Percentiles rank a stretch among this genome's conserved stretches.
Evolutionary conservation across 2,888 invertebrate genomes (phyloP).

Genomic region (Dynastes grantii): DNA sequence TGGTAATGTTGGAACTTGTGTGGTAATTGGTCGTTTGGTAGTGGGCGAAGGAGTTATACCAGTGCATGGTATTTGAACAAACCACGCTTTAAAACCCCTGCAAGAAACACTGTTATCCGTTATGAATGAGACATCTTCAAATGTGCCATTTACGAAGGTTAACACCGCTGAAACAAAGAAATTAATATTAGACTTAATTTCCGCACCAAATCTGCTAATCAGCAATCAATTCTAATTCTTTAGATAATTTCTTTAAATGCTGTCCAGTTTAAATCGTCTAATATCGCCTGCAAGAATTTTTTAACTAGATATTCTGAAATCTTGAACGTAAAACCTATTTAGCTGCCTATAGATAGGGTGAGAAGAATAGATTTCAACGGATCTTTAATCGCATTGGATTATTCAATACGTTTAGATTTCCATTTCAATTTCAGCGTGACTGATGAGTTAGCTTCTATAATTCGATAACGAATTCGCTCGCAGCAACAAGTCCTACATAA

Average conservation of each 20-base stretch:
- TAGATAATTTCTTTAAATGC: too few relatives aligned
- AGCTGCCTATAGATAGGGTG: not conserved
- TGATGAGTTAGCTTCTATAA: not conserved
- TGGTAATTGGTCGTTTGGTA: not conserved
- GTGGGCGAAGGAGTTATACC: conserved; percentile 57
- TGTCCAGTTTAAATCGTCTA: too few relatives aligned
- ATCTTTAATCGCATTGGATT: not conserved
- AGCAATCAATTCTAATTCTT: too few relatives aligned
- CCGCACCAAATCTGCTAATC: too few relatives aligned
- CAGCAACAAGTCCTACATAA: not conserved
- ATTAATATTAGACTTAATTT: not conserved
- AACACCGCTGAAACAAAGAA: conserved; percentile 57
- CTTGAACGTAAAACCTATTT: not conserved
- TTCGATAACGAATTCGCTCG: conserved; percentile 2
- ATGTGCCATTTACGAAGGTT: conserved; percentile 55
- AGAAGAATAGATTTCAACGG: not conserved
- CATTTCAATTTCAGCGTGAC: not conserved
- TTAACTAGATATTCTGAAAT: too few relatives aligned
- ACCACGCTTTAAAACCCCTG: conserved; percentile 70
- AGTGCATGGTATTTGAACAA: conserved; percentile 66
- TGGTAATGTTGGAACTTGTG: conserved; percentile 39
- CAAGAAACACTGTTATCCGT: conserved; percentile 67
- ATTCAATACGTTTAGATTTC: conserved; percentile 1
- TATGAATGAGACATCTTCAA: conserved; percentile 68
- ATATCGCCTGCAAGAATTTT: too few relatives aligned